A percentile compares a stretch with the other conserved stretches of the same genome.
phyloP scores from a whole-genome alignment of 1,140 invertebrate species.

The Drosophila albomicans region DNA sequence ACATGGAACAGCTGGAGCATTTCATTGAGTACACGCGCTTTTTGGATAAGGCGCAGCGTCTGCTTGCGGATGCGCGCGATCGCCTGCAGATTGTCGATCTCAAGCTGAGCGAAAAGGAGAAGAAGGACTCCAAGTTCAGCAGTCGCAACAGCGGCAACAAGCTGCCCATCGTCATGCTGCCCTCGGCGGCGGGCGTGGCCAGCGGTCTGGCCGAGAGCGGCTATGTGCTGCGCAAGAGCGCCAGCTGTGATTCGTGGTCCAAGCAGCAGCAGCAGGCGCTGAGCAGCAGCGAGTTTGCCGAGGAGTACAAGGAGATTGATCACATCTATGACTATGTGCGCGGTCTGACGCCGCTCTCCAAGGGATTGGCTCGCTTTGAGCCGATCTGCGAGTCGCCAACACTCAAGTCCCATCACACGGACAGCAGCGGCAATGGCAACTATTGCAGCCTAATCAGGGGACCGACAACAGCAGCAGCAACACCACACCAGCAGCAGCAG shows the following conservation, averaged over 20 bases:
- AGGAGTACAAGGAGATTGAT: constrained; percentile 98
- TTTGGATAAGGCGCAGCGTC: constrained; percentile 91
- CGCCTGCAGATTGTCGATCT: constrained; percentile 92
- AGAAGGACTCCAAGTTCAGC: constrained; percentile 84
- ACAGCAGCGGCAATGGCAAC: constrained; percentile 80
- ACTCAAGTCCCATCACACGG: constrained; percentile 81
- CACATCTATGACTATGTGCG: constrained; percentile 98
- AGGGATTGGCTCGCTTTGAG: constrained; percentile 88
- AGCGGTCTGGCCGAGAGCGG: constrained; percentile 80
- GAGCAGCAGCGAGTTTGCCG: constrained; percentile 86
- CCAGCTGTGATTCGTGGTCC: constrained; percentile 88
- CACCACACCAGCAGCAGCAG: constrained; percentile 28
- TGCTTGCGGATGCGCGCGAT: constrained; percentile 93
- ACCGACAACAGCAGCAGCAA: constrained; percentile 35
- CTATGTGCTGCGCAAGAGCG: constrained; percentile 89
- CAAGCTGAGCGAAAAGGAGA: constrained; percentile 88
- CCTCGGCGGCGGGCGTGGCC: constrained; percentile 84
- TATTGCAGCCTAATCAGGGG: constrained; percentile 81
- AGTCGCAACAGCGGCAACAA: constrained; percentile 70
- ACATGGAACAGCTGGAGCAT: constrained; percentile 92
- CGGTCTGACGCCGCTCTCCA: constrained; percentile 94
- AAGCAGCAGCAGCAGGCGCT: constrained; percentile 77
- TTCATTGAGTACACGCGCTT: constrained; percentile 93
- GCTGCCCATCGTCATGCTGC: constrained; percentile 83
- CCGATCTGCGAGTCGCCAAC: constrained; percentile 85